phyloP scores from a whole-genome alignment of 2,797 vertebrate species.

The Etheostoma perlongum region DNA sequence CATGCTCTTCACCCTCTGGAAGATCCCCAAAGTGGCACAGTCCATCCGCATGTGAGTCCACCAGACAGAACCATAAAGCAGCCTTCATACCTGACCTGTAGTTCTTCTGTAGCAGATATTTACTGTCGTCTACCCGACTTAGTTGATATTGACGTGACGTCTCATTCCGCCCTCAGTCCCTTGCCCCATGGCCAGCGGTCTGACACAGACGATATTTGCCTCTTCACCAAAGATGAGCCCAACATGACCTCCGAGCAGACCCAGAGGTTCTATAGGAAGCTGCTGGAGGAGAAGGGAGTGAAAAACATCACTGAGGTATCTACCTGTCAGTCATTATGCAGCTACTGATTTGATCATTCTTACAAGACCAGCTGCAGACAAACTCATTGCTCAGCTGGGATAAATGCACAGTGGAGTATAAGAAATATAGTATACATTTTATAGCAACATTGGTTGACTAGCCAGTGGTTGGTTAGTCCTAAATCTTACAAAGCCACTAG shows the following conservation, averaged over 20 bases:
- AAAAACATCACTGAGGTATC: constrained; percentile 88
- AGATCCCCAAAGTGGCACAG: constrained; percentile 84
- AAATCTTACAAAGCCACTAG: background rate
- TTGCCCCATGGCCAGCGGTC: constrained; percentile 88
- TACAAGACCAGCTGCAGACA: too few relatives aligned
- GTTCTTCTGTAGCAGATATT: background rate
- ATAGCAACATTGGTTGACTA: background rate
- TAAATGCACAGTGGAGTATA: background rate
- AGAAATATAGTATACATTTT: background rate
- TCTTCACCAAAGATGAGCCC: constrained; percentile 95
- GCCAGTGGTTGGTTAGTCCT: background rate
- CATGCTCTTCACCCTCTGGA: constrained; percentile 90
- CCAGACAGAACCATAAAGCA: background rate
- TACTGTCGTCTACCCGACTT: background rate
- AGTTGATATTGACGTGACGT: background rate
- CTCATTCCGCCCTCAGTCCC: constrained; percentile 70
- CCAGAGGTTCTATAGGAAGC: constrained; percentile 89
- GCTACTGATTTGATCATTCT: background rate
- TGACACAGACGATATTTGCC: constrained; percentile 90
- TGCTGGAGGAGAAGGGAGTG: constrained; percentile 87
- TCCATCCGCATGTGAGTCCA: constrained; percentile 88
- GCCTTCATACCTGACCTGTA: accelerated
- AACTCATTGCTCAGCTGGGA: background rate
- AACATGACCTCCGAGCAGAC: constrained; percentile 91
- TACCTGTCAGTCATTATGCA: background rate